Percentiles rank a stretch among this genome's conserved stretches.
phyloP scores from a whole-genome alignment of 2,113 vertebrate species.

The Egretta garzetta region DNA sequence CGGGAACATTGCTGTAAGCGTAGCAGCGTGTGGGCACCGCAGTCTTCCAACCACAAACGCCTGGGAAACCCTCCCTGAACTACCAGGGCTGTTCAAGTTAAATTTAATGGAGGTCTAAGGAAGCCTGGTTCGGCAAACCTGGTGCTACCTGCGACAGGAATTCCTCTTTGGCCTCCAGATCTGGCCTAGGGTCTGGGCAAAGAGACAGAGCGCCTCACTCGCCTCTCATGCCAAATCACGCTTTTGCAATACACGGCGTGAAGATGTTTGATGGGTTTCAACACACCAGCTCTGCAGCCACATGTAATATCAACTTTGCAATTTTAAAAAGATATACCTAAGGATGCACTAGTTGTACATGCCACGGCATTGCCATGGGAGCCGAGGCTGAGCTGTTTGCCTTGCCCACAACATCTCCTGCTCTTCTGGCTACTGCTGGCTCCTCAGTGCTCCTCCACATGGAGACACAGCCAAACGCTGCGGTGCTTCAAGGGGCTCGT shows the following conservation, averaged over 20 bases:
- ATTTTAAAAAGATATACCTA: neutral
- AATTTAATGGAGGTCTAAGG: fast-evolving
- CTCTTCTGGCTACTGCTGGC: neutral
- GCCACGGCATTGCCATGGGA: neutral
- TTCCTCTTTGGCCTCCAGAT: neutral
- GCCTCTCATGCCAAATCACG: neutral
- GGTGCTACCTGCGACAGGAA: neutral
- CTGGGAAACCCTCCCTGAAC: neutral
- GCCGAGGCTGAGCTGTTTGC: neutral
- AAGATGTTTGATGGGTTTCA: neutral
- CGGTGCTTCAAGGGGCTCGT: neutral
- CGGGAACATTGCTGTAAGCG: neutral
- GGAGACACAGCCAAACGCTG: neutral
- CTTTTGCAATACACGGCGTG: neutral
- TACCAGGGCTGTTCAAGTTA: no score
- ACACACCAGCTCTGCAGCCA: neutral
- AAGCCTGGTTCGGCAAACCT: neutral
- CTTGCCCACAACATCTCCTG: neutral
- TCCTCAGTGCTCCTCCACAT: neutral
- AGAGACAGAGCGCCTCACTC: neutral
- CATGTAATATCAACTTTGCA: fast-evolving
- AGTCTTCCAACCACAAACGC: neutral
- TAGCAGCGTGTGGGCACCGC: fast-evolving
- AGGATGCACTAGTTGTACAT: neutral
- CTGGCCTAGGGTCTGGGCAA: neutral